Evolutionary conservation across 2,888 invertebrate genomes (phyloP).

Genomic region (Emmelina monodactyla): DNA sequence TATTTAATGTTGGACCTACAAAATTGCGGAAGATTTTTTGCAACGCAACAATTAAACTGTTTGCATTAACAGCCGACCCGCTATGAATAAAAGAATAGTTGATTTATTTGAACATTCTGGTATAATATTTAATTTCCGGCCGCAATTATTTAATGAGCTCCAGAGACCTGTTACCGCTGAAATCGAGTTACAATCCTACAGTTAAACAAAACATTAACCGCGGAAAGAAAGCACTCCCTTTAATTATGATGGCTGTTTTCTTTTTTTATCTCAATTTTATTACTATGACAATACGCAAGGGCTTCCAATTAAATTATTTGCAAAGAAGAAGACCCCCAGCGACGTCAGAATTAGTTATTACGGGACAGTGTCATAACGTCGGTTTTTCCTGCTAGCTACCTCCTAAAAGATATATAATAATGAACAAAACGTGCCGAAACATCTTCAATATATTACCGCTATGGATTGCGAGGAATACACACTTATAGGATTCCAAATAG

Average conservation of each 20-base stretch:
- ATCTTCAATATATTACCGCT: too few species aligned
- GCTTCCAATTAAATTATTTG: constrained; percentile 50
- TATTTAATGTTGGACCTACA: constrained; percentile 20
- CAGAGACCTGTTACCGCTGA: not conserved
- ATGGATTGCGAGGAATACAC: too few species aligned
- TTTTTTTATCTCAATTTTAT: constrained; percentile 54
- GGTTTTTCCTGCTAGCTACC: too few species aligned
- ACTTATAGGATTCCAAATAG: too few species aligned
- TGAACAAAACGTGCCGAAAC: too few species aligned
- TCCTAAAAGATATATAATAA: too few species aligned
- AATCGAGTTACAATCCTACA: constrained; percentile 15
- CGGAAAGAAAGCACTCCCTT: constrained; percentile 37
- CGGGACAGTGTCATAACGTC: too few species aligned
- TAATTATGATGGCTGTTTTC: constrained; percentile 49
- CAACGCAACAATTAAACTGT: constrained; percentile 19
- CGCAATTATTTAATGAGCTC: not conserved
- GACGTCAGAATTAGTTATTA: constrained; percentile 11
- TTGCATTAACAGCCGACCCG: constrained; percentile 15
- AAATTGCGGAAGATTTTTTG: constrained; percentile 18
- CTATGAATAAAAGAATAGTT: constrained; percentile 21
- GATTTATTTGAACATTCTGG: constrained; percentile 3
- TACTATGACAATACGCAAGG: constrained; percentile 50
- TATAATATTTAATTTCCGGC: too few species aligned
- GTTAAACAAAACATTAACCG: constrained; percentile 31
- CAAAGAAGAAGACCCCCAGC: not conserved